A percentile compares a stretch with the other conserved stretches of the same genome.
These are phyloP conservation scores for Cepaea hortensis DNA, from an alignment of 2,888 invertebrate species.

Conservation along the genomic window DNA sequence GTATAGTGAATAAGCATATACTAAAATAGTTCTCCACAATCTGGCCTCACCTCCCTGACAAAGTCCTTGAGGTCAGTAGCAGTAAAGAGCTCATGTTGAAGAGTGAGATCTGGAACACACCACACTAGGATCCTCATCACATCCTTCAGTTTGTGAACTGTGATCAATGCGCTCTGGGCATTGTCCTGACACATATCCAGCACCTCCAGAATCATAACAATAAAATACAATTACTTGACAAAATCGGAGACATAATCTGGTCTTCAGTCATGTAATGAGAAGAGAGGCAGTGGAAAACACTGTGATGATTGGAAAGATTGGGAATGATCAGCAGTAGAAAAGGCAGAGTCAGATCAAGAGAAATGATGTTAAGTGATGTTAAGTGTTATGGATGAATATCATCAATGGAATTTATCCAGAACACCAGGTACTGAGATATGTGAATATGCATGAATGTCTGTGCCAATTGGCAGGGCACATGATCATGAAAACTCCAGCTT, in stretches of 20 bases:
- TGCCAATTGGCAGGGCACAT: too few species aligned
- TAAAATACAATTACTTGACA: constrained; percentile 66
- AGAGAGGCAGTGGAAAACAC: too few species aligned
- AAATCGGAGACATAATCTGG: background rate
- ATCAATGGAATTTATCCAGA: too few species aligned
- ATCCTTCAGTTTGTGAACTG: constrained; percentile 62
- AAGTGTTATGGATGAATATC: too few species aligned
- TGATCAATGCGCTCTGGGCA: constrained; percentile 64
- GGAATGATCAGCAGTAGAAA: too few species aligned
- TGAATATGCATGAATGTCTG: too few species aligned
- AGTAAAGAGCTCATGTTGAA: constrained; percentile 69
- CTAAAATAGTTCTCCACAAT: constrained; percentile 43
- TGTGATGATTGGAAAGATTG: too few species aligned
- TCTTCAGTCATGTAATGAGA: too few species aligned
- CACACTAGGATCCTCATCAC: constrained; percentile 69
- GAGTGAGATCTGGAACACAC: constrained; percentile 70
- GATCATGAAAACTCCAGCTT: too few species aligned
- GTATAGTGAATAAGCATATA: background rate
- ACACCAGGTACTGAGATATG: too few species aligned
- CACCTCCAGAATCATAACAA: constrained; percentile 57
- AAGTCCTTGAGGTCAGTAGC: constrained; percentile 64
- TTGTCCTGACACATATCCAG: constrained; percentile 69
- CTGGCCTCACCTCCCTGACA: constrained; percentile 68
- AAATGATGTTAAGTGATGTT: too few species aligned
- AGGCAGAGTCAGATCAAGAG: too few species aligned